These are phyloP conservation scores for Torymus aiolomorphi DNA, from an alignment of 2,888 invertebrate genomes.

Conservation along the genomic window DNA sequence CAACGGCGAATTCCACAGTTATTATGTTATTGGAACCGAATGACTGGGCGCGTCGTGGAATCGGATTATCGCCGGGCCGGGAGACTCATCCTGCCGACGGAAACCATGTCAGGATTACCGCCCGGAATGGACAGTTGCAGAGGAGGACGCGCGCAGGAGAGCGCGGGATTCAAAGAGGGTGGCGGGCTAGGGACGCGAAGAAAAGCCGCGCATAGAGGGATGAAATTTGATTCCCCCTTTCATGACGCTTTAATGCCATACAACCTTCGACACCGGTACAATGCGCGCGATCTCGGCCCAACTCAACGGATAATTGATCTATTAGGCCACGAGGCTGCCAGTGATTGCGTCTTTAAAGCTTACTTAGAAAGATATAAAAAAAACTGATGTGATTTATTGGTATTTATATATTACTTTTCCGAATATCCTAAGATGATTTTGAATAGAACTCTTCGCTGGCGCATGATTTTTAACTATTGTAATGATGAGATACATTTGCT, in stretches of 20 bases:
- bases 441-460: no score
- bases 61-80: conserved; percentile 65
- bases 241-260: conserved; percentile 28
- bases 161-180: background rate
- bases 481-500: no score
- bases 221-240: conserved; percentile 45
- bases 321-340: conserved; percentile 1
- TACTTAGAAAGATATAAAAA: no score
- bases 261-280: background rate
- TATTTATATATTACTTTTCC: no score
- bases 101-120: conserved; percentile 69
- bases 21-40: conserved; percentile 71
- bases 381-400: no score
- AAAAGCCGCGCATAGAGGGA: conserved; percentile 47
- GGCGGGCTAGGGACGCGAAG: background rate
- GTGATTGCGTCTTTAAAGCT: background rate
- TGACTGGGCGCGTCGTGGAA: conserved; percentile 61
- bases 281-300: background rate
- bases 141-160: background rate
- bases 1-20: conserved; percentile 62
- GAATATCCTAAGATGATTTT: no score
- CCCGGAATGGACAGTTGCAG: conserved; percentile 67
- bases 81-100: conserved; percentile 55
- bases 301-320: conserved; percentile 10
- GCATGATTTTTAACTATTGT: no score